phyloP scores from a whole-genome alignment of 1,140 invertebrate genomes.

The Bombus sylvicola region DNA sequence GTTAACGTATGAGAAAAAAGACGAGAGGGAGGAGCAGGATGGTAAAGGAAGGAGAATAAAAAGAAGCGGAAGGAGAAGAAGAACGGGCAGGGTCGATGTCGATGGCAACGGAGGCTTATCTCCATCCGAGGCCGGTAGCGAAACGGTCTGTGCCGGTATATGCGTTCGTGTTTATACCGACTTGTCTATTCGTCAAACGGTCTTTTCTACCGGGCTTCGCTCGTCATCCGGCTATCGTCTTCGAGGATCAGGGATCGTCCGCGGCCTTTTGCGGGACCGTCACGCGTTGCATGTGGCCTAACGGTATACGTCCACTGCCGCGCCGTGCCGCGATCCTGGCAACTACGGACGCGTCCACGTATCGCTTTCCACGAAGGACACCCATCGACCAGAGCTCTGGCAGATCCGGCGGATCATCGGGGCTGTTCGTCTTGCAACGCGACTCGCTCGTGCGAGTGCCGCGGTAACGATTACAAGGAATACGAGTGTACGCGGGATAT shows the following conservation, averaged over 20 bases:
- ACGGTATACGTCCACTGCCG: constrained; percentile 48
- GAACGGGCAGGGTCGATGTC: constrained; percentile 1
- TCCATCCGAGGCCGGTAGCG: constrained; percentile 58
- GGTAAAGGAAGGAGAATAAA: background rate
- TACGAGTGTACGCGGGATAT: too few species aligned
- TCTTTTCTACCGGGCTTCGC: constrained; percentile 48
- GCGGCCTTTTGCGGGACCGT: constrained; percentile 18
- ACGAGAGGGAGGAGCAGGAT: background rate
- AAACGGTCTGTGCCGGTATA: constrained; percentile 15
- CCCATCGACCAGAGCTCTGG: constrained; percentile 30
- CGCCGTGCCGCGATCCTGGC: background rate
- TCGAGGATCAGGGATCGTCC: constrained; percentile 60
- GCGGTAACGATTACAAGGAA: too few species aligned
- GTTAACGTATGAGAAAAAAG: background rate
- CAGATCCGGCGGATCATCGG: constrained; percentile 11
- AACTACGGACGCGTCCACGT: constrained; percentile 2
- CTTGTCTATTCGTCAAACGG: constrained; percentile 68
- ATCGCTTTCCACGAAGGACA: constrained; percentile 45
- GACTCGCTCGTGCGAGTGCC: background rate
- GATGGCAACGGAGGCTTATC: constrained; percentile 55
- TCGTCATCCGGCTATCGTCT: constrained; percentile 60
- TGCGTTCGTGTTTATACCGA: constrained; percentile 51
- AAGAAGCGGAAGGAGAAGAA: background rate
- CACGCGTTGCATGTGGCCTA: constrained; percentile 35
- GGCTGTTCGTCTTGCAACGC: background rate